A percentile compares a stretch with the other conserved stretches of the same genome.
These are phyloP conservation scores for Hermatobates lingyangjiaoensis DNA, from an alignment of 1,140 invertebrate species.

Conservation along the genomic window DNA sequence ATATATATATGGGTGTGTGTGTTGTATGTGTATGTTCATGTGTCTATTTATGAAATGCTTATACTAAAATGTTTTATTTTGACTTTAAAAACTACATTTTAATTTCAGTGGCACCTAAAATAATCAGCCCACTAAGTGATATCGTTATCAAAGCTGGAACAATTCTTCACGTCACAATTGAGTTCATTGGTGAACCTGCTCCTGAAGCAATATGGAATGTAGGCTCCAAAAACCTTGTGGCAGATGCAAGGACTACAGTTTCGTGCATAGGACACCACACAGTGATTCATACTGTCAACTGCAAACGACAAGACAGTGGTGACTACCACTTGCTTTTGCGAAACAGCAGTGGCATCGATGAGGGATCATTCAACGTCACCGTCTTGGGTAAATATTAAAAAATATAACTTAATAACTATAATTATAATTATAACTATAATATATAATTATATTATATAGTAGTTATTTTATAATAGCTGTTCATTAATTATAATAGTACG, in stretches of 20 bases:
- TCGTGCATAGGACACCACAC: slow-evolving; percentile 80
- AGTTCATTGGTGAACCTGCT: slow-evolving; percentile 77
- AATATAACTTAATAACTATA: no score
- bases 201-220: slow-evolving; percentile 74
- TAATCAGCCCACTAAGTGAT: slow-evolving; percentile 71
- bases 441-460: no score
- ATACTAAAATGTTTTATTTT: neutral
- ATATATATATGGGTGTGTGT: no score
- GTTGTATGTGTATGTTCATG: no score
- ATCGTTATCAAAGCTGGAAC: slow-evolving; percentile 79
- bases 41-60: no score
- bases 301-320: slow-evolving; percentile 65
- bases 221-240: slow-evolving; percentile 45
- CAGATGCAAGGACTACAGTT: slow-evolving; percentile 65
- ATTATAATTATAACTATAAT: no score
- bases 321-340: slow-evolving; percentile 59
- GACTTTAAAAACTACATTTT: slow-evolving; percentile 1
- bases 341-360: slow-evolving; percentile 75
- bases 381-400: slow-evolving; percentile 39
- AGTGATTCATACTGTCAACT: slow-evolving; percentile 76
- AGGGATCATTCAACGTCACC: slow-evolving; percentile 71
- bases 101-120: slow-evolving; percentile 65
- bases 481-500: no score
- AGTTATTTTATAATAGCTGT: no score
- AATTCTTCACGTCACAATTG: slow-evolving; percentile 78